Evolutionary conservation across 2,888 invertebrate genomes (phyloP), one percentile per base, ranked within the genome.

Genomic region (Cryptosula pallasiana): DNA sequence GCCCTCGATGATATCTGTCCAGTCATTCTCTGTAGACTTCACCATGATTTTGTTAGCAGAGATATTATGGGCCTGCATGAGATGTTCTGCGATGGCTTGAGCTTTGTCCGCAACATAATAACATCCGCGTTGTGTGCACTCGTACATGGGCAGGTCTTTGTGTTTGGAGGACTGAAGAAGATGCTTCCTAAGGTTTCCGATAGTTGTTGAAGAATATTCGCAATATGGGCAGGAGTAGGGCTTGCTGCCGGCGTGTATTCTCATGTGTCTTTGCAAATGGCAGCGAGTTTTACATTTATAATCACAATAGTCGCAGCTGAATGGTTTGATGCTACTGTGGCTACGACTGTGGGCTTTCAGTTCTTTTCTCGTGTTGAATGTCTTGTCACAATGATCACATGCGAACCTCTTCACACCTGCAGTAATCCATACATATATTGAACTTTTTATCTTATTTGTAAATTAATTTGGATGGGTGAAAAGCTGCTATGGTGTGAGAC

Each of bases 151-250:
- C 5, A 55, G 32, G 9, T 69, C 73, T 3, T 36, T 55, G 72
- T 73, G 73, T 20, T 35, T 23, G 9, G 13, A n/a, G 20, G 73
- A 73, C n/a, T 69, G 69, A 1, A 73, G 13, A 3, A 73, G 54
- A 45, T 73, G 73, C 45, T 72, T 73, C 29, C 73, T 34, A 1
- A 73, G 69, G 36, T 72, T 55, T 20, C 55, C 55, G 9, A 55
- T 55, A 55, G 55, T 55, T 23, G 55, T 55, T 3, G 55, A 55
- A 13, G 55, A 55, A 25, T 55, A 55, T 55, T 55, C n/a, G 54
- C 73, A 73, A 35, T 73, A 54, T 27, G 73, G 73, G 54, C 73
- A 73, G n/a, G 35, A 27, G 54, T 73, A 73, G 5, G 73, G 73
- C 55, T 69, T 72, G 25, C 35, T 35, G 35, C 35, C 55, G 20